Evolutionary conservation across 2,888 invertebrate genomes (phyloP).

Genomic region (Lepidocyrtinus sp.): DNA sequence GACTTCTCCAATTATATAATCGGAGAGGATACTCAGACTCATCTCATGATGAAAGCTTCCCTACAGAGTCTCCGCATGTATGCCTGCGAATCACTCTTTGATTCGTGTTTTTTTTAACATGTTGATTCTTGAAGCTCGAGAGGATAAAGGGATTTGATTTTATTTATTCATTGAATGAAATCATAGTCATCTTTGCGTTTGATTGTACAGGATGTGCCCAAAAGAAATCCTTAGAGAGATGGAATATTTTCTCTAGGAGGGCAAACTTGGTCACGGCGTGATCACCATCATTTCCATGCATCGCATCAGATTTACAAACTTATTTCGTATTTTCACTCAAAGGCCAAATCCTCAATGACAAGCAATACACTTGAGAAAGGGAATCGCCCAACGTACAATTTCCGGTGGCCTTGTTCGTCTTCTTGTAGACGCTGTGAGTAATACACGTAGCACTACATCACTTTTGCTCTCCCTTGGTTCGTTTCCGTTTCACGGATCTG

Average conservation of each 20-base stretch:
- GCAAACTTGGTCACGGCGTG: neutral
- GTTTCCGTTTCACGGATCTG: conserved; percentile 42
- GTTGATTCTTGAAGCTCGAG: neutral
- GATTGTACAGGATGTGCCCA: neutral
- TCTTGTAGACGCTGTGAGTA: neutral
- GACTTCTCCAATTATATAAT: too few relatives aligned
- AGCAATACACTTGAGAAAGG: conserved; percentile 1
- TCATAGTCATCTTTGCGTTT: conserved; percentile 2
- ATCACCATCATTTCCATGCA: conserved; percentile 29
- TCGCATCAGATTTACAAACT: conserved; percentile 31
- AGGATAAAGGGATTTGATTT: conserved; percentile 12
- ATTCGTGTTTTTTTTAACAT: neutral
- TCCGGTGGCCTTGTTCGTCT: conserved; percentile 37
- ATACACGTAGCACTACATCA: neutral
- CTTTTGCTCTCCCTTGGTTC: conserved; percentile 18
- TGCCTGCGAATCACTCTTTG: neutral
- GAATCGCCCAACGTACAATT: conserved; percentile 36
- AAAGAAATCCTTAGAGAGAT: neutral
- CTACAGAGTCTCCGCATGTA: too few relatives aligned
- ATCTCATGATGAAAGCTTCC: too few relatives aligned
- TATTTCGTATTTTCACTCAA: conserved; percentile 8
- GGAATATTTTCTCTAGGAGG: neutral
- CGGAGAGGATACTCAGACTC: too few relatives aligned
- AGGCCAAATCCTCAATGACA: conserved; percentile 33
- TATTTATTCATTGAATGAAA: conserved; percentile 39